Evolutionary conservation across 2,113 vertebrate species (phyloP).

Genomic region (Siniperca knerii): DNA sequence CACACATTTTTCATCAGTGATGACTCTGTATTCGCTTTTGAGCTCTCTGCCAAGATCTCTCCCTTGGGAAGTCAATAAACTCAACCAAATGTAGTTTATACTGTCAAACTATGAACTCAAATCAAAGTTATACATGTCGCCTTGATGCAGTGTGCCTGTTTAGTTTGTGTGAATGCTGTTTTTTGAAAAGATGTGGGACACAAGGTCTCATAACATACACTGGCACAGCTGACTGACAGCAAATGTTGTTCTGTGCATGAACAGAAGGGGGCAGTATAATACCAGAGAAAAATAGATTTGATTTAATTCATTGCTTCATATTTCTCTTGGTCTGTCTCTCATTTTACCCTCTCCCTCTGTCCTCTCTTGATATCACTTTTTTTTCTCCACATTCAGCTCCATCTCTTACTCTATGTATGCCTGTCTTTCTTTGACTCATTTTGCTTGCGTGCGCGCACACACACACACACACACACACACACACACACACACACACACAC

Average conservation of each 20-base stretch:
- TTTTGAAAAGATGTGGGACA: slow-evolving; percentile 42
- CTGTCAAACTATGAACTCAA: slow-evolving; percentile 68
- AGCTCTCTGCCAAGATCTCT: slow-evolving; percentile 65
- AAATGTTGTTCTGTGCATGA: slow-evolving; percentile 24
- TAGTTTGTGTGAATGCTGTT: slow-evolving; percentile 28
- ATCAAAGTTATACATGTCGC: slow-evolving; percentile 67
- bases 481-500: slow-evolving; percentile 29
- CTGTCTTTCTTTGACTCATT: slow-evolving; percentile 42
- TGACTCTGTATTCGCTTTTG: slow-evolving; percentile 51
- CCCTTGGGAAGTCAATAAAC: slow-evolving; percentile 59
- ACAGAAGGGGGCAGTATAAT: slow-evolving; percentile 80
- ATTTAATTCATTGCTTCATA: slow-evolving; percentile 37
- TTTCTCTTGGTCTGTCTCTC: slow-evolving; percentile 48
- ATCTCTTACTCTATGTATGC: slow-evolving; percentile 62
- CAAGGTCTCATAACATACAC: slow-evolving; percentile 19
- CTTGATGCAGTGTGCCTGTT: slow-evolving; percentile 40
- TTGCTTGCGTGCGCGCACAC: background rate
- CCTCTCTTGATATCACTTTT: slow-evolving; percentile 63
- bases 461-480: slow-evolving; percentile 5
- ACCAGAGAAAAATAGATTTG: slow-evolving; percentile 65
- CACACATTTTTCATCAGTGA: slow-evolving; percentile 49
- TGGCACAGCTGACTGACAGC: slow-evolving; percentile 1
- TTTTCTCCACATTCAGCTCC: slow-evolving; percentile 55
- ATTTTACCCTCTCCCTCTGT: slow-evolving; percentile 51
- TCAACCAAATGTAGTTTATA: slow-evolving; percentile 55